Evolutionary conservation across 2,888 invertebrate species (phyloP), one percentile per base, ranked within the genome.

Genomic region (Ischnus inquisitorius): DNA sequence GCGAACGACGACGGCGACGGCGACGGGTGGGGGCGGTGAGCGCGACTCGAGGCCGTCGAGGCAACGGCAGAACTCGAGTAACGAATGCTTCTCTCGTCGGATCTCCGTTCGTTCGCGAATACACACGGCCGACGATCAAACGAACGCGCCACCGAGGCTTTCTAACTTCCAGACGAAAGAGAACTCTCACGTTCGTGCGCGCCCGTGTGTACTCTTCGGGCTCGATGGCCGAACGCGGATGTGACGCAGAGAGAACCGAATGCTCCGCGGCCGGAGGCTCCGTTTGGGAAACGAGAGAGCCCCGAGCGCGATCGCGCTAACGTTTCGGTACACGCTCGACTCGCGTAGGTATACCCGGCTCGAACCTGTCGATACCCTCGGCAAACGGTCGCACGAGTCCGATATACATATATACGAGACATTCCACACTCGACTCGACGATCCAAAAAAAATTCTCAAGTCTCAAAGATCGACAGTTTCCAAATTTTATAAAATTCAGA

Each of bases 21-120:
- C 46, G 43, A 48, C 48, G 41, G 82, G 86, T 77, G 87, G 80
- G 90, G 89, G 87, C 90, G 90, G 88, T 90, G 90, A 90, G 90
- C 90, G 90, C 90, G 90, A 78, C 62, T 84, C 89, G 90, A 90
- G 90, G 90, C 85, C 90, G 84, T 62, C 72, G 82, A 85, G 79
- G 62, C 25, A 14, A 14, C 60, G 10, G 60, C 60, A 60, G 14
- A 60, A 28, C 25, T 46, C 14, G 25, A 14, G 5, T 12, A 22
- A 14, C 22, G 12, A 12, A 14, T 28, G 12, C 14, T 28, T 60
- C 60, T 1, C 82, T 85, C 83, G 79, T 85, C 39, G 25, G 76
- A 74, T 87, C 85, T 86, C 82, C 84, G 84, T 76, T n/a, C 65
- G 6, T 79, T 68, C 14, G 57, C 69, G 76, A 84, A 83, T 71